Evolutionary conservation across 2,797 vertebrate genomes (phyloP).

Genomic region (Hypotaenidia philippensis): DNA sequence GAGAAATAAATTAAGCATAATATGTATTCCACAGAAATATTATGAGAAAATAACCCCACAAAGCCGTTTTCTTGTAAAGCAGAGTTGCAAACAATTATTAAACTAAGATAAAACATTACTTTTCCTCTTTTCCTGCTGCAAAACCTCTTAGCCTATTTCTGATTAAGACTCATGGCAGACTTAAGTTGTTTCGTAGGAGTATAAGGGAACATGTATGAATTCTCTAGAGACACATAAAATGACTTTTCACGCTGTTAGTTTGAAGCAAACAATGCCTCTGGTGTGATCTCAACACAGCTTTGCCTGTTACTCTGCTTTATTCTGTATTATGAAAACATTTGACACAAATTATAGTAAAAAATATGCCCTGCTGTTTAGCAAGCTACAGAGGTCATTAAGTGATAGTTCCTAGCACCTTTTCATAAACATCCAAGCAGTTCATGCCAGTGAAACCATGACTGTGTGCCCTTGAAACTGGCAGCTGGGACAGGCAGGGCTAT

Average conservation of each 20-base stretch:
- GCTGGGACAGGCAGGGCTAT: fast-evolving
- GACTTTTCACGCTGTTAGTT: neutral
- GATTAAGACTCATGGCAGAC: neutral
- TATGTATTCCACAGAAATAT: neutral
- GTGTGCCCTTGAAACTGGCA: neutral
- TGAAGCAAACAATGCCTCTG: neutral
- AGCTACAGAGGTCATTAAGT: neutral
- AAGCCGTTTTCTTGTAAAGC: neutral
- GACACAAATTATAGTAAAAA: neutral
- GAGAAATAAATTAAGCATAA: neutral
- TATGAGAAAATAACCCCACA: fast-evolving
- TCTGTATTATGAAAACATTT: neutral
- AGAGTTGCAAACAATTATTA: neutral
- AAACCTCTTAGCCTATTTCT: neutral
- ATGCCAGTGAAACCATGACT: neutral
- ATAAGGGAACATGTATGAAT: neutral
- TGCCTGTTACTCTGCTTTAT: neutral
- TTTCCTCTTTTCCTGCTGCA: neutral
- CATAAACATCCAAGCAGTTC: neutral
- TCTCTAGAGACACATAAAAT: neutral
- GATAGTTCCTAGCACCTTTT: neutral
- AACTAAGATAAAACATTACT: neutral
- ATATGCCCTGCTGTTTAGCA: neutral
- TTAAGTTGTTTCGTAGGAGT: neutral
- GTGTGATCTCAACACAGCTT: neutral